Evolutionary conservation across 2,797 vertebrate genomes (phyloP), one percentile per base, ranked within the genome.

Genomic region (Gobio occitaniae): DNA sequence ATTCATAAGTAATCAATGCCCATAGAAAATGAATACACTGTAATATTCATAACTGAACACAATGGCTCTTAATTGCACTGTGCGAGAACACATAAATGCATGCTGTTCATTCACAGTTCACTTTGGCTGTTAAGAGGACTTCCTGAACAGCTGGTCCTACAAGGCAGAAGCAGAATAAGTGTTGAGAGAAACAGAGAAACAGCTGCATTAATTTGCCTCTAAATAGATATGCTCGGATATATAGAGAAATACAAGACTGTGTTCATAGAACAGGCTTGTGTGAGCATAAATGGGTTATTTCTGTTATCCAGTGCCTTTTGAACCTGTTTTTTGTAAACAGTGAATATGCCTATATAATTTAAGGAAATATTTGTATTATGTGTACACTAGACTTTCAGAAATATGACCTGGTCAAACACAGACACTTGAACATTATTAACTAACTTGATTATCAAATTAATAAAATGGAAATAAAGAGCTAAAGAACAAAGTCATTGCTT

Each of bases 101-200:
- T 61, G 71, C 70, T 61, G 32, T n/a, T 84, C 19, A 84, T 77
- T 79, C 69, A 12, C 29, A 61, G 48, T 61, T 76, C 59, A 54
- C 69, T 63, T 16, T 74, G 79, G 66, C 68, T 82, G 65, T 74
- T 70, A 80, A 63, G 56, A 47, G 32, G 71, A 63, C 87, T 85
- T 85, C 84, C 80, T 88, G 80, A 61, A 59, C 87, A 88, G 75
- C 87, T 88, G 87, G 52, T 70, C n/a, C 76, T 29, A 32, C 13
- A 16, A 74, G 77, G 56, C 12, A 52, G 79, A 72, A 69, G 69
- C 36, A 15, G 13, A 17, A 68, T 50, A 69, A 54, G 70, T 71
- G 29, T 17, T 63, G n/a, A 82, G 36, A 68, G 70, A 78, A 74
- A 19, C 61, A 2, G 41, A 71, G 12, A 81, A 81, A 71, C 82